Evolutionary conservation across 2,797 vertebrate species (phyloP).

Genomic region (Gallinago stenura): DNA sequence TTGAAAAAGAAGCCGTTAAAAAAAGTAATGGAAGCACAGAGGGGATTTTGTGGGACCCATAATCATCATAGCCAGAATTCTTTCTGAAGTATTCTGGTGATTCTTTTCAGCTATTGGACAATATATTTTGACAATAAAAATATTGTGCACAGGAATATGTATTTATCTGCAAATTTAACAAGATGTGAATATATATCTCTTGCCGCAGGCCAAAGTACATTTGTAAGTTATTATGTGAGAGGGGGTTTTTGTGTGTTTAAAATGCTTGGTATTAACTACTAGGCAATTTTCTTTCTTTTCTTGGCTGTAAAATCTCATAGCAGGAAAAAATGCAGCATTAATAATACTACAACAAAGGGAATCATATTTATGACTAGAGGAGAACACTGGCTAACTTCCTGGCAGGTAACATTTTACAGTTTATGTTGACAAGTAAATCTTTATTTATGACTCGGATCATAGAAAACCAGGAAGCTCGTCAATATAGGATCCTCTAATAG

Average conservation of each 20-base stretch:
- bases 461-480: background rate
- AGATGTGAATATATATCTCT: background rate
- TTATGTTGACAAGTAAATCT: slow-evolving; percentile 54
- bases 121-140: background rate
- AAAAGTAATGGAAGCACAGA: background rate
- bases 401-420: slow-evolving; percentile 43
- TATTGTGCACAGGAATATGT: background rate
- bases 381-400: slow-evolving; percentile 11
- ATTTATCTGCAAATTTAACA: background rate
- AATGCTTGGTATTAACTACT: background rate
- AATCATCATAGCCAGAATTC: background rate
- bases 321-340: slow-evolving; percentile 19
- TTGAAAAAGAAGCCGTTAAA: background rate
- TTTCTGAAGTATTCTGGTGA: background rate
- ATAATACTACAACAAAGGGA: slow-evolving; percentile 10
- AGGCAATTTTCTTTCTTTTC: slow-evolving; percentile 28
- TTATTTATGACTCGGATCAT: background rate
- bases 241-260: background rate
- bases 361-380: slow-evolving; percentile 23
- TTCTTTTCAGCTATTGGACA: background rate
- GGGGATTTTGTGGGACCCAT: background rate
- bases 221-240: background rate
- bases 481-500: background rate
- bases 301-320: slow-evolving; percentile 11
- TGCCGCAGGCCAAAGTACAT: background rate